Conservation (phyloP, 1,140 invertebrate genomes). For the Triops longicaudatus region DNA sequence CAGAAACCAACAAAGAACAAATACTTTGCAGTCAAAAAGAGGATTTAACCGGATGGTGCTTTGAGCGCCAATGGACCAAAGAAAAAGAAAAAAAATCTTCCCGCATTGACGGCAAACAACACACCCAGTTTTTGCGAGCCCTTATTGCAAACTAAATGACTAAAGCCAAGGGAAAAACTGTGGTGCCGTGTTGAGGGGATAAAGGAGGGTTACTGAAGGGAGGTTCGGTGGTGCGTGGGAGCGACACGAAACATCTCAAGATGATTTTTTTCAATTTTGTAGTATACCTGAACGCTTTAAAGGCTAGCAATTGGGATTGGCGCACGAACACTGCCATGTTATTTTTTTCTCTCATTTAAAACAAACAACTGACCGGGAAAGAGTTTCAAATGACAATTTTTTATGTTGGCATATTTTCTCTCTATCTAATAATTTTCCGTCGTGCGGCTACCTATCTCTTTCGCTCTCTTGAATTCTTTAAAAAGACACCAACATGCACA, state of each 20-base stretch:
- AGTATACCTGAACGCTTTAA: slow-evolving; percentile 8
- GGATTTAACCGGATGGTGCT: not conserved
- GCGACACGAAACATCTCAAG: not conserved
- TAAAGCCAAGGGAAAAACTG: slow-evolving; percentile 6
- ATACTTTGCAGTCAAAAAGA: not conserved
- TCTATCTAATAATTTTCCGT: not conserved
- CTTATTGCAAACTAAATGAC: slow-evolving; percentile 12
- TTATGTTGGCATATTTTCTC: not conserved
- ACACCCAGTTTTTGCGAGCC: not conserved
- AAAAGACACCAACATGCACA: slow-evolving; percentile 15
- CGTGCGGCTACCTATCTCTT: not conserved
- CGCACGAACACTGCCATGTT: slow-evolving; percentile 5
- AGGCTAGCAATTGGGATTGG: slow-evolving; percentile 14
- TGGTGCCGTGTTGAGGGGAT: not conserved
- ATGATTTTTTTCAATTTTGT: not conserved
- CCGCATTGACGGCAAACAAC: not conserved
- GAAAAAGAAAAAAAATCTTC: not conserved
- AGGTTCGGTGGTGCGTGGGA: not conserved
- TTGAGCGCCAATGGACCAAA: not conserved
- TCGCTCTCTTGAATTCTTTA: not conserved
- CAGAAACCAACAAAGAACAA: not conserved
- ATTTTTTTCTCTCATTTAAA: not conserved
- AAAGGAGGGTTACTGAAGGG: too few relatives aligned
- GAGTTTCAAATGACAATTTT: not conserved
- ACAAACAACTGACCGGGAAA: slow-evolving; percentile 6